Evolutionary conservation across 2,113 vertebrate species (phyloP), one percentile per base, ranked within the genome.

Genomic region (Xenopus laevis): DNA sequence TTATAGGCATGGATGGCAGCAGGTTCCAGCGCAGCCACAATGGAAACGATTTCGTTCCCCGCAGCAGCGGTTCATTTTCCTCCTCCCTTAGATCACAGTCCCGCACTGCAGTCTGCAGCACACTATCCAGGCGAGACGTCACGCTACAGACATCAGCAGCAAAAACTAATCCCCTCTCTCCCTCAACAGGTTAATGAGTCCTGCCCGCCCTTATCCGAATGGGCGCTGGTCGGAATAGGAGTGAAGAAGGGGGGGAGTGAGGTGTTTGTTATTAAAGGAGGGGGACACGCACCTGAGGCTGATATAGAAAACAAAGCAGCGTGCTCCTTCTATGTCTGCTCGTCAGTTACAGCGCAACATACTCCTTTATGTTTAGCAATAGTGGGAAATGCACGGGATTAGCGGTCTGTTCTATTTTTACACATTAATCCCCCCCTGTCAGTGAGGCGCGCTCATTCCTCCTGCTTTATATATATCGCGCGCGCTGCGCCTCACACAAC

Each of bases 1-100:
- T 66, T 69, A 33, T 63, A 33, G 18, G 73, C 73, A 76, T 76
- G 30, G 73, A 55, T 62, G 40, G 45, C 20, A 27, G 7, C 45
- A 53, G 58, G 21, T 27, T 10, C 50, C 45, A 67, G 11, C 5
- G 18, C 45, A 50, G n/a, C 9, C 50, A 73, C 23, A 55, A 27
- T 46, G 18, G 33, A 44, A 16, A 40, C 12, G 27, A 64, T 52
- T 60, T 21, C 4, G 8, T 13, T 60, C 9, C 7, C 58, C 13
- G 20, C 6, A 21, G 18, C 58, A 60, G 58, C 33, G 33, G 27
- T 15, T 73, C 62, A 73, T 73, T 17, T 65, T 52, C 33, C 13
- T 72, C 60, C 53, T 70, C 13, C 66, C 47, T 17, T 20, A 9
- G 21, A 13, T 50, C 47, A 12, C 15, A 50, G 15, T 1, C 47